Evolutionary conservation across 1,140 invertebrate genomes (phyloP).

Genomic region (Neodiprion virginianus): DNA sequence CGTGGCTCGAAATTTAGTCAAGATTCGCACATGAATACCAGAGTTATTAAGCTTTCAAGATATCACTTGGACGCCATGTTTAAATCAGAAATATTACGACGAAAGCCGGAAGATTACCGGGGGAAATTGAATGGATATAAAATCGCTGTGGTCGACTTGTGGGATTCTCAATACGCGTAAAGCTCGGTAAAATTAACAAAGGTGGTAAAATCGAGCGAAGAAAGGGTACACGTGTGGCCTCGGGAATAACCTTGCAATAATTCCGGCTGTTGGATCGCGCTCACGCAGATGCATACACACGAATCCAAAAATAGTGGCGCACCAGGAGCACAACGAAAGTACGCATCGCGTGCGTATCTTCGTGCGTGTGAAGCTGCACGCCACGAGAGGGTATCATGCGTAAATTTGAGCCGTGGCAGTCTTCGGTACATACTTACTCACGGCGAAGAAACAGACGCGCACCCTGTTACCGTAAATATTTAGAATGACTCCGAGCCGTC

Average conservation of each 20-base stretch:
- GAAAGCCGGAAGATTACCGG: no score
- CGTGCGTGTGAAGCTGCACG: neutral
- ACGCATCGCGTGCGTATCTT: neutral
- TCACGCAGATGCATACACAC: neutral
- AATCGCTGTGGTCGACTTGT: no score
- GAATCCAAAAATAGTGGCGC: neutral
- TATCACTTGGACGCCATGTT: no score
- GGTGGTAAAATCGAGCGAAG: neutral
- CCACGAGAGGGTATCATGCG: neutral
- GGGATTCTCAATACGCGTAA: no score
- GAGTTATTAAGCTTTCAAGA: no score
- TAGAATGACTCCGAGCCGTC: constrained; percentile 17
- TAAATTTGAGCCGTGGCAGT: neutral
- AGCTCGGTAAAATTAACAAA: no score
- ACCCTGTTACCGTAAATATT: constrained; percentile 19
- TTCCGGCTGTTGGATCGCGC: neutral
- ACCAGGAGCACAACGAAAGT: neutral
- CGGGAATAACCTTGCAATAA: neutral
- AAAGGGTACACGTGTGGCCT: neutral
- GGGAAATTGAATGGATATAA: no score
- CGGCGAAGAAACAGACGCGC: neutral
- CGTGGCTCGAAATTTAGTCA: no score
- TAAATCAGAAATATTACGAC: no score
- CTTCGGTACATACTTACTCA: no score
- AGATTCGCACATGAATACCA: no score